A percentile compares a stretch with the other conserved stretches of the same genome.
These are phyloP conservation scores for Scytalopus superciliaris DNA, from an alignment of 2,113 vertebrate species.

Conservation along the genomic window DNA sequence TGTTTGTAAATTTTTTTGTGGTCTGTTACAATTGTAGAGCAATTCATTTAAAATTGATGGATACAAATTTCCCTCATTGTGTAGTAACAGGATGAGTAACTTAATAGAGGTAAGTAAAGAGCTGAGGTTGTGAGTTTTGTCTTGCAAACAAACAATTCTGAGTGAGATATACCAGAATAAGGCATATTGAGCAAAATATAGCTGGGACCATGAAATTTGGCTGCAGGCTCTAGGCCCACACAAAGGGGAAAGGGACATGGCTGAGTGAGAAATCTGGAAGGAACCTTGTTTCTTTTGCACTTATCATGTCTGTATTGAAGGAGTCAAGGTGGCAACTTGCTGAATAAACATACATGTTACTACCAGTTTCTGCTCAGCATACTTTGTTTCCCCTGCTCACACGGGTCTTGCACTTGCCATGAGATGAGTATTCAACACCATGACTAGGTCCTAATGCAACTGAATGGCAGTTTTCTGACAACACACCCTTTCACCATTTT, in stretches of 20 bases:
- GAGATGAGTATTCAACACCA: background rate
- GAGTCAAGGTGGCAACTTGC: background rate
- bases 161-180: background rate
- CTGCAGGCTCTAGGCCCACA: background rate
- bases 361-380: background rate
- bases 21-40: slow-evolving; percentile 7
- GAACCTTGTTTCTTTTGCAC: background rate
- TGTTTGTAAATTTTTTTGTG: slow-evolving; percentile 2
- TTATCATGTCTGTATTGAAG: background rate
- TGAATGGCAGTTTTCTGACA: background rate
- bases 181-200: background rate
- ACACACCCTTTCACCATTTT: background rate
- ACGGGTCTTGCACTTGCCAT: background rate
- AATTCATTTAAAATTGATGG: slow-evolving; percentile 3
- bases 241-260: background rate
- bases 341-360: background rate
- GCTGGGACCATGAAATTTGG: background rate
- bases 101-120: slow-evolving; percentile 10
- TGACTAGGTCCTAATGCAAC: background rate
- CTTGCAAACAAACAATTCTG: background rate
- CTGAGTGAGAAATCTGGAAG: background rate
- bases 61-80: slow-evolving; percentile 19
- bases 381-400: background rate
- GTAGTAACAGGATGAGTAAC: background rate
- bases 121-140: background rate